Evolutionary conservation across 2,888 invertebrate species (phyloP), one percentile per base, ranked within the genome.

Genomic region (Homarus gammarus): DNA sequence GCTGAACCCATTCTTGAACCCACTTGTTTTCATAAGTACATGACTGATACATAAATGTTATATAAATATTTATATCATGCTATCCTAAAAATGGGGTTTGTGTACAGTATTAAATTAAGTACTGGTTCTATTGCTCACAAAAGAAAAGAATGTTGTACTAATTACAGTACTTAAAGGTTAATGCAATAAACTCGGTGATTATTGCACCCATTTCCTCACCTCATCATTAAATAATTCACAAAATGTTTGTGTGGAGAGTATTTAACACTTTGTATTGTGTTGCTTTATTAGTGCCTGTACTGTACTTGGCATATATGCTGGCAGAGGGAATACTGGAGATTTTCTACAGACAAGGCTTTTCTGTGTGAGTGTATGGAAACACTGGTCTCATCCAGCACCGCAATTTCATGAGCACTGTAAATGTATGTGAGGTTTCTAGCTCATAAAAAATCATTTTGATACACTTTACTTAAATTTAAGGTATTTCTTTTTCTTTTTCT

Each of bases 1-100:
- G 61, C 40, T 81, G 61, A 81, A 64, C 56, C 81, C 40, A 27
- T 64, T 64, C n/a, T 64, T 64, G 5, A 64, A 27, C 8, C 27
- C 27, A 64, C 5, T 64, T 18, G 12, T 27, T 1, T 1, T 3
- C 64, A n/a, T 27, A 64, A 27, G n/a, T 64, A 44, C 44, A 44
- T 27, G 27, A 64, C 5, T 64, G 27, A 27, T 64, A 64, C 10
- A 5, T n/a, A 6, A 64, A 10, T 56, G 22, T 22, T 18, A 3
- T n/a, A 64, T 27, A 64, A 44, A 5, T 64, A 27, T 27, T 8
- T 64, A 64, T 64, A 27, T 27, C 2, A 5, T 44, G 44, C 44
- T 12, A 27, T 64, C 0, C 22, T 56, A 56, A 56, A 56, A 56
- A 56, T 56, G 56, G 56, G n/a, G 56, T 56, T 56, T 56, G 56